Percentiles rank a stretch among this genome's conserved stretches.
These are phyloP conservation scores for Diaperis boleti DNA, from an alignment of 2,888 invertebrate species.

Conservation along the genomic window DNA sequence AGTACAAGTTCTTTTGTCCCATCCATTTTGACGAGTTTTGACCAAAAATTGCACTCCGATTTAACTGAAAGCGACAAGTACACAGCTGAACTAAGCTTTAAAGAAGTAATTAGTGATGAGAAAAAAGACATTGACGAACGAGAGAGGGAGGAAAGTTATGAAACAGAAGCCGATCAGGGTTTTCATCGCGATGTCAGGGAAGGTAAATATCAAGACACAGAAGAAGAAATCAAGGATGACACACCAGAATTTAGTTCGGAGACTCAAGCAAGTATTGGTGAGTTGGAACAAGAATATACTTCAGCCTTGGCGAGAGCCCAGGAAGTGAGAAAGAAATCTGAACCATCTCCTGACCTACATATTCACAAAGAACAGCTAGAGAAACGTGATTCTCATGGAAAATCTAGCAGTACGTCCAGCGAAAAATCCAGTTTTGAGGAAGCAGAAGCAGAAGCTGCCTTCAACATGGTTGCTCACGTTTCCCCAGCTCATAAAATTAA, in stretches of 20 bases:
- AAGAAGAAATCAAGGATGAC: slow-evolving; percentile 64
- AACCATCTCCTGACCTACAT: slow-evolving; percentile 58
- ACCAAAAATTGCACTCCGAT: slow-evolving; percentile 57
- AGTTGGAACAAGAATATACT: slow-evolving; percentile 64
- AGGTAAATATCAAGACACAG: slow-evolving; percentile 60
- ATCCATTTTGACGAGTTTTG: slow-evolving; percentile 52
- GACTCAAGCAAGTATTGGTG: slow-evolving; percentile 62
- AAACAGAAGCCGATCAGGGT: slow-evolving; percentile 67
- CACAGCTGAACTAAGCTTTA: slow-evolving; percentile 60
- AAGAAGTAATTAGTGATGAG: slow-evolving; percentile 66
- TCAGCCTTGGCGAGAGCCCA: slow-evolving; percentile 58
- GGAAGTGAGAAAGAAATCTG: slow-evolving; percentile 55
- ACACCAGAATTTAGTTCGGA: slow-evolving; percentile 62
- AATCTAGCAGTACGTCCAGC: slow-evolving; percentile 63
- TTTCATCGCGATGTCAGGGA: slow-evolving; percentile 64
- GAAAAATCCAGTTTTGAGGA: slow-evolving; percentile 67
- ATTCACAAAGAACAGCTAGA: slow-evolving; percentile 60
- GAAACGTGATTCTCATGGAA: slow-evolving; percentile 62
- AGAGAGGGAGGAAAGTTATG: slow-evolving; percentile 63
- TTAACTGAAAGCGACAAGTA: slow-evolving; percentile 64
- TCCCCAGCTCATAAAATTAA: slow-evolving; percentile 66
- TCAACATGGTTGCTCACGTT: slow-evolving; percentile 67
- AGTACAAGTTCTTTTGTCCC: slow-evolving; percentile 66
- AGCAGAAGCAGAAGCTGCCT: slow-evolving; percentile 68
- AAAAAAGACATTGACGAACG: slow-evolving; percentile 66